Percentiles rank a stretch among this genome's conserved stretches.
Evolutionary conservation across 2,113 vertebrate species (phyloP).

Genomic region (Polypterus senegalus): DNA sequence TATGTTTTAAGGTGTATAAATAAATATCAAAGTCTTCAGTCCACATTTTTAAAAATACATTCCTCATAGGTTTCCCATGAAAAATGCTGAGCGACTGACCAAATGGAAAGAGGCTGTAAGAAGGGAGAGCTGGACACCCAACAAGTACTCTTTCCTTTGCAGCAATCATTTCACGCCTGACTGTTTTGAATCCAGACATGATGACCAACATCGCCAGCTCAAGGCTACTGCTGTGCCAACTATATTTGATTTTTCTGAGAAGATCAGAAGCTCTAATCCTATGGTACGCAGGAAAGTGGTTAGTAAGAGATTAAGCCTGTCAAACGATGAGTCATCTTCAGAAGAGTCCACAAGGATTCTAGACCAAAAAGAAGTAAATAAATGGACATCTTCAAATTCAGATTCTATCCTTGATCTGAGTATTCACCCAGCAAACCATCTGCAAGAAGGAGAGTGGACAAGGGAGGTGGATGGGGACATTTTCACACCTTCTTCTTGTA

Average conservation of each 20-base stretch:
- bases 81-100: constrained; percentile 56
- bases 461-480: constrained; percentile 13
- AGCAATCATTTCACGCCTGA: constrained; percentile 69
- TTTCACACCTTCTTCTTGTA: constrained; percentile 49
- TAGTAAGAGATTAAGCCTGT: neutral
- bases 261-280: constrained; percentile 21
- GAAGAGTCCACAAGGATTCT: too few relatives aligned
- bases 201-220: constrained; percentile 56
- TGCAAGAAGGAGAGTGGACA: constrained; percentile 10
- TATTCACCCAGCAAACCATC: neutral
- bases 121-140: constrained; percentile 64
- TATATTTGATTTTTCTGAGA: constrained; percentile 51
- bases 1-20: neutral
- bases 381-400: too few relatives aligned
- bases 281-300: constrained; percentile 12
- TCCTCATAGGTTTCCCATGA: constrained; percentile 55
- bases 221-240: constrained; percentile 62
- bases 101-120: constrained; percentile 63
- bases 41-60: neutral
- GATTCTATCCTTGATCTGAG: too few relatives aligned
- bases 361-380: too few relatives aligned
- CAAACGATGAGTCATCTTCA: neutral
- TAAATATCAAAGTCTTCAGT: neutral
- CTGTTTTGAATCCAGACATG: constrained; percentile 53
- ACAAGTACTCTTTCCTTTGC: constrained; percentile 67